A percentile compares a stretch with the other conserved stretches of the same genome.
Evolutionary conservation across 2,888 invertebrate species (phyloP).

Genomic region (Rhagonycha lutea): DNA sequence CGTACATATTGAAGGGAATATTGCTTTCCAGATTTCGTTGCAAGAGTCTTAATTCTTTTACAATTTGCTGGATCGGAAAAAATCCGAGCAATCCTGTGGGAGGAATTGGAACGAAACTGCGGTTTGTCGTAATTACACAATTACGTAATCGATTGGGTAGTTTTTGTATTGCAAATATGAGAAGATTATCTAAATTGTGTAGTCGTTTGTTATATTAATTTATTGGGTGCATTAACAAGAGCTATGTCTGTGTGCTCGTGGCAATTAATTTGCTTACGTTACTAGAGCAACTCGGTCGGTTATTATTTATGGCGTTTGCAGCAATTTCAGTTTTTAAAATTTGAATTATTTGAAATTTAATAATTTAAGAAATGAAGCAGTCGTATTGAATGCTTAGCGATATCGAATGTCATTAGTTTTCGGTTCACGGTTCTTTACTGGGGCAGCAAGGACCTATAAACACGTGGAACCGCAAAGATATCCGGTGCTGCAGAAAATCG

Average conservation of each 20-base stretch:
- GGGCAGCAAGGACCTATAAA: slow-evolving; percentile 15
- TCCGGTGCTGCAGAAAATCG: slow-evolving; percentile 30
- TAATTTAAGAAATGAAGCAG: background rate
- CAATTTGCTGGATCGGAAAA: background rate
- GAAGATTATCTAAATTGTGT: slow-evolving; percentile 19
- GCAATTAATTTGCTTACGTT: slow-evolving; percentile 3
- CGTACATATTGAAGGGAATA: background rate
- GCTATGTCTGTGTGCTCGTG: slow-evolving; percentile 1
- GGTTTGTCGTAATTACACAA: slow-evolving; percentile 1
- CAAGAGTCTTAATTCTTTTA: background rate
- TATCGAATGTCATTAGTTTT: slow-evolving; percentile 9
- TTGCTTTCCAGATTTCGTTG: background rate
- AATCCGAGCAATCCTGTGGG: background rate
- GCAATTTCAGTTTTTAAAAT: background rate
- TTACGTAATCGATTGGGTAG: slow-evolving; percentile 10
- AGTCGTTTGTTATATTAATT: slow-evolving; percentile 16
- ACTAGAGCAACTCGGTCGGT: background rate
- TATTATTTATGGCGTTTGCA: background rate
- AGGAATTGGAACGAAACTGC: background rate
- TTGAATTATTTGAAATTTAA: background rate
- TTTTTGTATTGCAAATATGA: slow-evolving; percentile 12
- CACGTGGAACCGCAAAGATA: slow-evolving; percentile 31
- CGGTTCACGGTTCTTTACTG: slow-evolving; percentile 7
- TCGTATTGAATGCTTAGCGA: background rate
- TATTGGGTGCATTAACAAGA: slow-evolving; percentile 9